These are phyloP conservation scores for Hormiphora californensis DNA, from an alignment of 37 sponge, comb jelly and placozoan species.

Conservation along the genomic window DNA sequence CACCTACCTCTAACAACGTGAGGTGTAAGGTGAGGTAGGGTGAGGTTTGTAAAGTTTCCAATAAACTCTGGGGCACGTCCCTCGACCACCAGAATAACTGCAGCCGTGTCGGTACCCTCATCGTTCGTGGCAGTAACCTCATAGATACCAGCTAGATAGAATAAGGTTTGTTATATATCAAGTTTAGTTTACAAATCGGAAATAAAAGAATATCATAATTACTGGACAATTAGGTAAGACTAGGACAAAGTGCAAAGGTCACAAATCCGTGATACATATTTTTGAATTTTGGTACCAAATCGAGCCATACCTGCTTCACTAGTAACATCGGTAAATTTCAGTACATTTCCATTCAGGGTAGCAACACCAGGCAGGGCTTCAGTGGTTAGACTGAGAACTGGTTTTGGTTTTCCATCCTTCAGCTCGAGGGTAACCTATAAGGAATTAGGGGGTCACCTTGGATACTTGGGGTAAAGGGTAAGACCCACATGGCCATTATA, in stretches of 20 bases:
- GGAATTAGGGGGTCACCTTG: too few relatives aligned
- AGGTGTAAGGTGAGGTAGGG: slow-evolving; percentile 36
- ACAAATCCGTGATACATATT: too few relatives aligned
- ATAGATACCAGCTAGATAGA: slow-evolving; percentile 9
- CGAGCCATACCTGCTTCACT: not conserved
- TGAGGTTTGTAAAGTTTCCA: not conserved
- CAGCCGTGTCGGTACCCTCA: not conserved
- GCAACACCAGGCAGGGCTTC: too few relatives aligned
- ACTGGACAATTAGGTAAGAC: too few relatives aligned
- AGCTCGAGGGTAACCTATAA: too few relatives aligned
- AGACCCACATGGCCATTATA: too few relatives aligned
- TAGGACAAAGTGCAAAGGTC: too few relatives aligned
- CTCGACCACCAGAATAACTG: not conserved
- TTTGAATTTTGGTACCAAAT: not conserved
- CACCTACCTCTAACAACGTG: slow-evolving; percentile 15
- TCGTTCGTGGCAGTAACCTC: not conserved
- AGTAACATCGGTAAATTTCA: slow-evolving; percentile 12
- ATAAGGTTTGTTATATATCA: not conserved
- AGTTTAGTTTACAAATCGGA: not conserved
- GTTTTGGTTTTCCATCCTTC: too few relatives aligned
- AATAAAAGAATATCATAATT: not conserved
- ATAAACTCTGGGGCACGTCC: slow-evolving; percentile 22
- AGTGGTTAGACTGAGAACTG: too few relatives aligned
- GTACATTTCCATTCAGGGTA: not conserved
- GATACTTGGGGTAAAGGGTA: too few relatives aligned